Evolutionary conservation across 2,797 vertebrate species (phyloP).

Genomic region (Enteromius fasciolatus): DNA sequence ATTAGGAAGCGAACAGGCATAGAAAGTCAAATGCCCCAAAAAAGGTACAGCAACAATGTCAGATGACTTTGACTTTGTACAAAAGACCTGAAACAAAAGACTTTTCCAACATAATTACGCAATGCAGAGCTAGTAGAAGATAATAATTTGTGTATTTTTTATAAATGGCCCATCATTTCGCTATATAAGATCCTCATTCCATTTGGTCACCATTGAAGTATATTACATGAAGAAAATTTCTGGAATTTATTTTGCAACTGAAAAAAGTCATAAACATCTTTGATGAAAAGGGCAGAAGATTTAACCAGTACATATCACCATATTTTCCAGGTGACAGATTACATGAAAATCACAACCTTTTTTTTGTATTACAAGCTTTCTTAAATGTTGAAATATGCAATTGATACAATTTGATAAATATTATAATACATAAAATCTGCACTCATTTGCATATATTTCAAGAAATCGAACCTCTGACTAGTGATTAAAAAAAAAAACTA

Average conservation of each 20-base stretch:
- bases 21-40: too few relatives aligned
- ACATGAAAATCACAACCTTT: background rate
- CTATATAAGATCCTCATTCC: too few relatives aligned
- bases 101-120: too few relatives aligned
- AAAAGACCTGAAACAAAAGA: too few relatives aligned
- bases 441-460: conserved; percentile 3
- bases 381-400: conserved; percentile 10
- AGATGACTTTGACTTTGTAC: too few relatives aligned
- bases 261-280: background rate
- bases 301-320: background rate
- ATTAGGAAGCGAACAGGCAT: too few relatives aligned
- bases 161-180: too few relatives aligned
- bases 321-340: background rate
- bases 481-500: background rate
- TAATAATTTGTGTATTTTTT: too few relatives aligned
- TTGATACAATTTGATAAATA: background rate
- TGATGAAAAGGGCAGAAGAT: background rate
- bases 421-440: background rate
- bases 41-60: too few relatives aligned
- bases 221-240: too few relatives aligned
- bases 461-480: background rate
- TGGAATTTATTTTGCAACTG: background rate
- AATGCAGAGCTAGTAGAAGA: too few relatives aligned
- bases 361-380: background rate
- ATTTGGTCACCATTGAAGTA: background rate